Base-by-base conservation (phyloP, 2,113 vertebrate species). In the Anseranas semipalmata region DNA sequence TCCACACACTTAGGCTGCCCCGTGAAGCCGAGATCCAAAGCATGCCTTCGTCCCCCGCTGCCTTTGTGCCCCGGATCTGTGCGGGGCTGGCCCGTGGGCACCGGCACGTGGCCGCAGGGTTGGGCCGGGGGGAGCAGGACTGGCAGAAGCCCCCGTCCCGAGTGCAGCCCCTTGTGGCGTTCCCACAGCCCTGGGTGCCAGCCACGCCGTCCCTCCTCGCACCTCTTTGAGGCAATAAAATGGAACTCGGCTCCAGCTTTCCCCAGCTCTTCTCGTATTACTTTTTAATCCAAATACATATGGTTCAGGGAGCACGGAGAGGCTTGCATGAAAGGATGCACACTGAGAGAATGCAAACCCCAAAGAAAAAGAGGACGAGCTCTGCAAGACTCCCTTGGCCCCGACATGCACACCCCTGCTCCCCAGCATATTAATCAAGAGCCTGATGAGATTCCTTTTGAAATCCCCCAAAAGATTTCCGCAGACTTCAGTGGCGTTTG, bases 211-310 rank as follows among this genome's bases (percentile, higher is more conserved):
- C 85, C 88, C 89, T 79, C 70, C 73, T 81, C 73, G 48, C 87
- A 92, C 84, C 85, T 91, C 73, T 91, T 50, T 1, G 6, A 91
- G 83, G 81, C 90, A 95, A 87, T 90, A 90, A 95, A 93, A 92
- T 27, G 32, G 43, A 53, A 95, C 95, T 90, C 94, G 91, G 87
- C 95, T 92, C 88, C 76, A 95, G 94, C 84, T 93, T 95, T 93
- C 86, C 79, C 50, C 83, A 92, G 71, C 2, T 6, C 90, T 92
- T 93, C 95, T 97, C 95, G 84, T 89, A 84, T 97, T 96, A 96
- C 95, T 84, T 93, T 93, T 93, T 82, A 95, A 96, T 93, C 76
- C 96, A 90, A 93, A 94, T 95, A 92, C 83, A 96, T 87, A 93
- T 90, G 95, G 94, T 88, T 92, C 80, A 79, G 50, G 79, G 86